phyloP scores from a whole-genome alignment of 2,888 invertebrate genomes.

The Falcaria lacertinaria region DNA sequence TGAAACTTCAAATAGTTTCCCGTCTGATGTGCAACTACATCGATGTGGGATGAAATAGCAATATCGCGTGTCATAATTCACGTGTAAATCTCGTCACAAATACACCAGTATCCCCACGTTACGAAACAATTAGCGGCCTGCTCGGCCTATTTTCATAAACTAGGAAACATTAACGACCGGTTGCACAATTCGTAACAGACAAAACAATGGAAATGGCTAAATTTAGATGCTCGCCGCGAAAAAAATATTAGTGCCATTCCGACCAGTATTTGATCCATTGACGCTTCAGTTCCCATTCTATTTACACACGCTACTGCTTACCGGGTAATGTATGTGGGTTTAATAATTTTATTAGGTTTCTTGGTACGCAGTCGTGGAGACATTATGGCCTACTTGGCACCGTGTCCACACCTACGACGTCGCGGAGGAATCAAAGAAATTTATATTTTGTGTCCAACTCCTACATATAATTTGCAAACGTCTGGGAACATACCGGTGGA shows the following conservation, averaged over 20 bases:
- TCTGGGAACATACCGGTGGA: not conserved
- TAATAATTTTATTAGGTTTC: conserved; percentile 13
- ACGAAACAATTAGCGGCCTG: conserved; percentile 53
- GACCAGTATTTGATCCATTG: conserved; percentile 25
- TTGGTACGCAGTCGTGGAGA: conserved; percentile 46
- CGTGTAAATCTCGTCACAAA: conserved; percentile 19
- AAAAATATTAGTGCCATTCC: conserved; percentile 34
- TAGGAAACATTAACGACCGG: conserved; percentile 60
- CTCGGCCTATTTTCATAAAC: conserved; percentile 55
- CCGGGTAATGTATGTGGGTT: conserved; percentile 28
- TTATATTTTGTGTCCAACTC: conserved; percentile 33
- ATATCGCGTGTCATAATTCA: conserved; percentile 3
- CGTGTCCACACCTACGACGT: conserved; percentile 46
- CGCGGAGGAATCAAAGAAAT: conserved; percentile 60
- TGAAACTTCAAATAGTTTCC: no score
- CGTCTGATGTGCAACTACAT: not conserved
- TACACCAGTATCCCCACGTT: conserved; percentile 28
- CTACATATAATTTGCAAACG: conserved; percentile 13
- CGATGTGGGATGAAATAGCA: not conserved
- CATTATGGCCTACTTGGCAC: conserved; percentile 73
- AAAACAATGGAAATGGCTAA: conserved; percentile 63
- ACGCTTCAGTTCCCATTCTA: conserved; percentile 6
- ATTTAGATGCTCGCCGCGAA: conserved; percentile 36
- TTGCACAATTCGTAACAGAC: conserved; percentile 68
- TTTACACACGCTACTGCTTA: not conserved